Percentiles rank a stretch among this genome's conserved stretches.
Conservation (phyloP, 1,140 invertebrate species). For the Harpegnathos saltator region DNA sequence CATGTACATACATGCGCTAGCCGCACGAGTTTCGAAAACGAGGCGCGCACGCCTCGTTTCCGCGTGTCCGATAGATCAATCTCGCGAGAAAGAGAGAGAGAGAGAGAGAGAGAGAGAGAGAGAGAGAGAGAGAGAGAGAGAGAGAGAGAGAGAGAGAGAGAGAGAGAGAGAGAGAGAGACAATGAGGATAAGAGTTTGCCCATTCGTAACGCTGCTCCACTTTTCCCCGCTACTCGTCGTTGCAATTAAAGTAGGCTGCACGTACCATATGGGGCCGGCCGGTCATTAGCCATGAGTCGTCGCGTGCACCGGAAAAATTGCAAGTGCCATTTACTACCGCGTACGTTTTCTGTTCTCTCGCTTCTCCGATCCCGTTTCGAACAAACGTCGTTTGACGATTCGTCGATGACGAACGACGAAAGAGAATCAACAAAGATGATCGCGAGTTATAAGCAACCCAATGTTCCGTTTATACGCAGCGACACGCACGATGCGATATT, state of each 20-base stretch:
- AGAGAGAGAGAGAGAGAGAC: no score
- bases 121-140: no score
- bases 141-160: no score
- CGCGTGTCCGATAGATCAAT: conserved; percentile 65
- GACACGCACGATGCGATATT: no score
- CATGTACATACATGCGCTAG: not conserved
- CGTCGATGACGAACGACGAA: no score
- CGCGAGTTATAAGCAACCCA: no score
- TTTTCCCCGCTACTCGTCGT: conserved; percentile 70
- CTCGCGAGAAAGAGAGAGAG: no score
- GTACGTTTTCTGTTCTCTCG: conserved; percentile 34
- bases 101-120: no score
- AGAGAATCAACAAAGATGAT: no score
- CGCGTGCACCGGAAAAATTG: conserved; percentile 59
- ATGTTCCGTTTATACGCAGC: no score
- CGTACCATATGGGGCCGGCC: conserved; percentile 66
- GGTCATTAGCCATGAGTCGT: conserved; percentile 65
- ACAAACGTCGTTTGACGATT: no score
- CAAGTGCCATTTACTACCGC: conserved; percentile 49
- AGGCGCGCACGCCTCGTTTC: conserved; percentile 3
- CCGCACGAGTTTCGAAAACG: not conserved
- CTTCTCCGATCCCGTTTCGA: no score
- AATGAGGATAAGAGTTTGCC: conserved; percentile 74
- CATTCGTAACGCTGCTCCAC: conserved; percentile 73
- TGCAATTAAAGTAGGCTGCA: conserved; percentile 74